Base-by-base conservation (phyloP, 2,797 vertebrate genomes). In the Gobio occitaniae region DNA sequence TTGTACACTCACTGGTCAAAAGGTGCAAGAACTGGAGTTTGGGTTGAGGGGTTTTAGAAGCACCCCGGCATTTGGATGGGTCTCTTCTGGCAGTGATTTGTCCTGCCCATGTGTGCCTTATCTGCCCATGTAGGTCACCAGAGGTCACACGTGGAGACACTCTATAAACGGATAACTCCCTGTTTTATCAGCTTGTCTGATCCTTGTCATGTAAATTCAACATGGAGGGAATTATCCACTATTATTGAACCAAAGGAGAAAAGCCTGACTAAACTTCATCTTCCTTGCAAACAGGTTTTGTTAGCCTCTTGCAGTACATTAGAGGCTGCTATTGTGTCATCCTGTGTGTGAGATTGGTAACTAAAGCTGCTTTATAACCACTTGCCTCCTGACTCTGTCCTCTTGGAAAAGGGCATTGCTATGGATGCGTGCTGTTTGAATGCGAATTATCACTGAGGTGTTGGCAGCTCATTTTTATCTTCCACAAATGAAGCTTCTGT, bases 401-500 rank as follows among this genome's bases (percentile, higher is more conserved):
- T 78, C 70, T 70, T 48, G 75, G 76, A 72, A 87, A 89, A 38
- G 80, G 87, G 80, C 90, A 90, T 88, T 84, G 81, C 65, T 56
- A 19, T 77, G 74, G 75, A 78, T 50, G 36, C 12, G 21, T 78
- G 84, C 74, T 81, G 78, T 82, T 87, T 78, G 93, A 90, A 90
- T 90, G 90, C 88, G 87, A 92, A 86, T 91, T 90, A 84, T 76
- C 92, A 90, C 91, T 89, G 80, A 82, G 77, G 86, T 82, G 86
- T 86, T 89, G 87, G 86, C 84, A 81, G 79, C 66, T 87, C 41
- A 80, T 54, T 66, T 59, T 59, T 44, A 29, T 78, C 48, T 77
- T 50, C 32, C 61, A 69, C 85, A 85, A 59, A 74, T 86, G n/a
- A 52, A 56, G 47, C 85, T 82, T 74, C 65, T 68, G 76, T 50